These are phyloP conservation scores for Alsophila aescularia DNA, from an alignment of 2,888 invertebrate genomes.

Conservation along the genomic window DNA sequence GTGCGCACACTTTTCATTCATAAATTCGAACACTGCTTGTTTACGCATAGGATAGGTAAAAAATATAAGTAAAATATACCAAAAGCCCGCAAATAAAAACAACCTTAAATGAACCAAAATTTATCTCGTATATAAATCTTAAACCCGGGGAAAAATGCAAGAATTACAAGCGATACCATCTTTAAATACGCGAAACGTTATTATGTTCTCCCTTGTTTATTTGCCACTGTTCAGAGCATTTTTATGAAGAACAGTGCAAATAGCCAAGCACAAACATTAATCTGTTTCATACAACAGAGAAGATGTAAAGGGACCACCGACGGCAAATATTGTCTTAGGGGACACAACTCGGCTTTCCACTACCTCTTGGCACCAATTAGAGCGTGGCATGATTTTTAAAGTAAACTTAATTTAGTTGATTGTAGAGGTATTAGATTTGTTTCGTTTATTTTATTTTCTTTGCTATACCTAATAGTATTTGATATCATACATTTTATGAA, in stretches of 20 bases:
- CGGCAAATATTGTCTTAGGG: conserved; percentile 80
- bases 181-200: conserved; percentile 47
- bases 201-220: conserved; percentile 63
- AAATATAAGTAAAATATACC: too few species aligned
- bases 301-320: conserved; percentile 75
- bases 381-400: conserved; percentile 79
- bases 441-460: conserved; percentile 10
- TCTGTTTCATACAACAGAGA: conserved; percentile 80
- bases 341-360: conserved; percentile 65
- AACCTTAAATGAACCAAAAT: too few species aligned
- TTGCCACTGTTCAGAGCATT: conserved; percentile 73
- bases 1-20: too few species aligned
- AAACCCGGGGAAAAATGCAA: conserved; percentile 30
- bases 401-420: conserved; percentile 77
- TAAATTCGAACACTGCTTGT: too few species aligned
- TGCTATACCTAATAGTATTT: too few species aligned
- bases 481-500: too few species aligned
- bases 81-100: too few species aligned
- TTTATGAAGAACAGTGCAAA: conserved; percentile 82
- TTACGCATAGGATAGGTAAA: too few species aligned
- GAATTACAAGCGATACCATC: conserved; percentile 65
- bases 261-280: conserved; percentile 80
- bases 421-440: conserved; percentile 34
- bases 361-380: conserved; percentile 75
- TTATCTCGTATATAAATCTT: conserved; percentile 18